Evolutionary conservation across 1,140 invertebrate genomes (phyloP), one percentile per base, ranked within the genome.

Genomic region (Drosophila mauritiana): DNA sequence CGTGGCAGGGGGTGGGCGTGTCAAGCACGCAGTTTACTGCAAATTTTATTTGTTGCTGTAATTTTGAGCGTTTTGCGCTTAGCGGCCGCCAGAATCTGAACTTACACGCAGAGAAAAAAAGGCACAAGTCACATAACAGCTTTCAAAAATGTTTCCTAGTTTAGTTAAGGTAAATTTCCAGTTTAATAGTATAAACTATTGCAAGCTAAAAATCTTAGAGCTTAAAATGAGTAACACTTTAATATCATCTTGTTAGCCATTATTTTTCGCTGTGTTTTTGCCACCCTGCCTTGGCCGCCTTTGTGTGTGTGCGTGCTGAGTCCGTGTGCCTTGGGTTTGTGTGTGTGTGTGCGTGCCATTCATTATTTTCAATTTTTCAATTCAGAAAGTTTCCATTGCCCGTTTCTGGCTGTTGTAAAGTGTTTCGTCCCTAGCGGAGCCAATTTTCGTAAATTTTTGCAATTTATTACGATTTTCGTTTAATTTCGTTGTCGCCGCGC

Each of bases 341-440:
- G 22, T 52, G 15, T 31, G 54, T 49, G 57, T 55, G 61, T 78
- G 63, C 61, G 54, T 89, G 67, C 70, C 80, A 88, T 89, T 84
- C 85, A 88, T 89, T 88, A 89, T 80, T 80, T 89, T 88, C 80
- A 80, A 88, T 88, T 88, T 88, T 85, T 80, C 80, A 88, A 88
- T 89, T 80, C 84, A 78, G 15, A 84, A 88, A 83, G 56, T 89
- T 88, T 86, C 49, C 74, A 77, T 63, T 59, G 72, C 68, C 51
- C 51, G 65, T 43, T 61, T 57, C 63, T 62, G 53, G 36, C 31
- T 34, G 20, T 22, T 54, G 56, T 42, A 68, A 80, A 68, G 73
- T 72, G 52, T 52, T 58, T 36, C 40, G 31, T 59, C 58, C 80
- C 49, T 40, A 27, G 49, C 48, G 42, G 10, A 74, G 80, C 72